These are phyloP conservation scores for Bombus vancouverensis DNA, from an alignment of 1,140 invertebrate genomes.

Conservation along the genomic window DNA sequence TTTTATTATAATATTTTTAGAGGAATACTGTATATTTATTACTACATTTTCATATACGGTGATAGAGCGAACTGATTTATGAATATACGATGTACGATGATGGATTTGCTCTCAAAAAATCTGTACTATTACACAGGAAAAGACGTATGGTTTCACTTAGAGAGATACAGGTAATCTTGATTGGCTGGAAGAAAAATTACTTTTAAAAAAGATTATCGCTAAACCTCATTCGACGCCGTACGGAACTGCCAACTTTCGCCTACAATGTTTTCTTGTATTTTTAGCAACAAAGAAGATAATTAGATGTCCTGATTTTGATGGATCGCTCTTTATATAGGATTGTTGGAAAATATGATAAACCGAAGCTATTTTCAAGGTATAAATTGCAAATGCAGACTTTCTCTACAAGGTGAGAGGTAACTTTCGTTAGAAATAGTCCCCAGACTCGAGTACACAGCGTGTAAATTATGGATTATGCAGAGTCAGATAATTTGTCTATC, in stretches of 20 bases:
- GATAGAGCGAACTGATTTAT: background rate
- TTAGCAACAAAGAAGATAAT: conserved; percentile 2
- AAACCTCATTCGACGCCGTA: background rate
- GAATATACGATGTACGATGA: background rate
- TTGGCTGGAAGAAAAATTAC: conserved; percentile 3
- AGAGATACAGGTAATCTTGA: background rate
- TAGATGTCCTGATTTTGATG: background rate
- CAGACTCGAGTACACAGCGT: background rate
- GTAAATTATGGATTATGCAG: background rate
- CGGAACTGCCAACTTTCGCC: background rate
- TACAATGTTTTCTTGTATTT: background rate
- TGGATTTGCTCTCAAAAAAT: background rate
- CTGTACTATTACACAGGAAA: background rate
- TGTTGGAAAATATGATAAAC: too few species aligned
- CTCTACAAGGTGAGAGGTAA: too few species aligned
- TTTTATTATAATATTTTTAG: background rate
- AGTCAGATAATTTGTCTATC: background rate
- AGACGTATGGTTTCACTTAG: background rate
- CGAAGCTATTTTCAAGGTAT: too few species aligned
- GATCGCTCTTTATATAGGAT: background rate
- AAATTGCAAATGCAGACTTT: too few species aligned
- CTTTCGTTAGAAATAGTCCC: background rate
- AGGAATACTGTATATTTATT: background rate
- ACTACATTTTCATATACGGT: background rate
- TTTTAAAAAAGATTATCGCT: background rate